Conservation (phyloP, 1,140 invertebrate species). For the Drosophila busckii region DNA sequence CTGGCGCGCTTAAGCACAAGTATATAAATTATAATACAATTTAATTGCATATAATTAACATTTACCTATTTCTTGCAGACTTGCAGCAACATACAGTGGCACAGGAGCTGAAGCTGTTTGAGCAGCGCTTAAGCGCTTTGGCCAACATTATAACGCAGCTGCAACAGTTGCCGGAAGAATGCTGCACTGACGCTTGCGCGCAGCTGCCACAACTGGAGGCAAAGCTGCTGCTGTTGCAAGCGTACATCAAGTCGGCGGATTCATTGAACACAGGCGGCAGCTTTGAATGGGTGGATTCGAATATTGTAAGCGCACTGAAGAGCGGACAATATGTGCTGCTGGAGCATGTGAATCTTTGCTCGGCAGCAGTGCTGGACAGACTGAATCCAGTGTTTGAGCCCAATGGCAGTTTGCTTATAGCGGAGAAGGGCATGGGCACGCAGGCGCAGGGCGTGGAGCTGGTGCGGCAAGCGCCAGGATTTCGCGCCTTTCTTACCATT, state of each 20-base stretch:
- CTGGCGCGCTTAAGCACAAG: constrained; percentile 42
- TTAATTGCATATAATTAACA: background rate
- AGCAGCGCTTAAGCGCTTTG: constrained; percentile 40
- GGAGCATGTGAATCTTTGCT: constrained; percentile 98
- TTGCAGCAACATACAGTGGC: constrained; percentile 39
- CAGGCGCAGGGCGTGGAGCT: constrained; percentile 86
- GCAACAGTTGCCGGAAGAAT: constrained; percentile 28
- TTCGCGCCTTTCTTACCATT: constrained; percentile 96
- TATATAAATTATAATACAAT: constrained; percentile 9
- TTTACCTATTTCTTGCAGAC: constrained; percentile 2
- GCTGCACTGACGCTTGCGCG: constrained; percentile 17
- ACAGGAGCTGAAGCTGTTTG: constrained; percentile 55
- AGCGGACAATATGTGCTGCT: constrained; percentile 80
- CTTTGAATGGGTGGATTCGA: constrained; percentile 99
- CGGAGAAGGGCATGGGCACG: constrained; percentile 91
- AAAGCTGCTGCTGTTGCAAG: constrained; percentile 32
- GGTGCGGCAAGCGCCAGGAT: constrained; percentile 93
- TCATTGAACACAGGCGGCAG: constrained; percentile 88
- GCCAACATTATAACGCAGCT: constrained; percentile 37
- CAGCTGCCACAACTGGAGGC: constrained; percentile 28
- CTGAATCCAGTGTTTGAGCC: constrained; percentile 97
- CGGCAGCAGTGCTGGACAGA: constrained; percentile 96
- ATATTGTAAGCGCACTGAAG: constrained; percentile 86
- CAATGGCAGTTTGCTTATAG: constrained; percentile 91
- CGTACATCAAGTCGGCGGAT: constrained; percentile 77